Conservation (phyloP, 2,113 vertebrate genomes). For the Osmerus eperlanus region DNA sequence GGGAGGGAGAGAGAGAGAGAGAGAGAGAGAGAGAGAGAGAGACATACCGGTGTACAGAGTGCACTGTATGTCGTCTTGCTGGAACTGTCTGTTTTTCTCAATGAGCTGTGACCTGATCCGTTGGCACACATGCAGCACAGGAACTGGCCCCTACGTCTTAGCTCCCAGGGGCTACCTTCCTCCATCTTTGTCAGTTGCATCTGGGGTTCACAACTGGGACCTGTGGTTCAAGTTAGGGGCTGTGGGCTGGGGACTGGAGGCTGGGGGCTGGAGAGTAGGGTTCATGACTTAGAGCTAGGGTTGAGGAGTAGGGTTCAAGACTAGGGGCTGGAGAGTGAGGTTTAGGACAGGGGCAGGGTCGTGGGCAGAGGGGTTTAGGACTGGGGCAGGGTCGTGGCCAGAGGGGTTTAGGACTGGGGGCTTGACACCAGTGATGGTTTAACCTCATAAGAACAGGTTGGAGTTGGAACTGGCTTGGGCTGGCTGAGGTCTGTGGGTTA, state of each 20-base stretch:
- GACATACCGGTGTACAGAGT: background rate
- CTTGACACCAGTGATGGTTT: background rate
- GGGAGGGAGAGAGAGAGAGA: background rate
- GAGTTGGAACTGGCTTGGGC: background rate
- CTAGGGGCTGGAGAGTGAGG: slow-evolving; percentile 40
- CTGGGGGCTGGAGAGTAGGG: background rate
- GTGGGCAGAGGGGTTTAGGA: slow-evolving; percentile 23
- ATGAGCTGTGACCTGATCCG: slow-evolving; percentile 57
- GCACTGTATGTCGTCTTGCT: slow-evolving; percentile 41
- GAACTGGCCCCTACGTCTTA: too few relatives aligned
- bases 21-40: background rate
- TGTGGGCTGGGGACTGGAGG: background rate
- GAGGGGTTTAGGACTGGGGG: slow-evolving; percentile 6
- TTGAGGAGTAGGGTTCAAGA: slow-evolving; percentile 33
- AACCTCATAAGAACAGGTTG: too few relatives aligned
- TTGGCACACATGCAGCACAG: slow-evolving; percentile 39
- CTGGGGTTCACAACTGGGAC: too few relatives aligned
- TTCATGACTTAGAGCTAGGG: too few relatives aligned
- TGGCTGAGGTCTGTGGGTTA: slow-evolving; percentile 47
- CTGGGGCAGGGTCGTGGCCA: slow-evolving; percentile 25
- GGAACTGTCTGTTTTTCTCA: slow-evolving; percentile 64
- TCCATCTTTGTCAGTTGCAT: too few relatives aligned
- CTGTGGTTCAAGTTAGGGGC: too few relatives aligned
- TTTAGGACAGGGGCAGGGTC: slow-evolving; percentile 49
- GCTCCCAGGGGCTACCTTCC: too few relatives aligned